phyloP scores from a whole-genome alignment of 1,140 invertebrate species.

The Heliconius eleuchia region DNA sequence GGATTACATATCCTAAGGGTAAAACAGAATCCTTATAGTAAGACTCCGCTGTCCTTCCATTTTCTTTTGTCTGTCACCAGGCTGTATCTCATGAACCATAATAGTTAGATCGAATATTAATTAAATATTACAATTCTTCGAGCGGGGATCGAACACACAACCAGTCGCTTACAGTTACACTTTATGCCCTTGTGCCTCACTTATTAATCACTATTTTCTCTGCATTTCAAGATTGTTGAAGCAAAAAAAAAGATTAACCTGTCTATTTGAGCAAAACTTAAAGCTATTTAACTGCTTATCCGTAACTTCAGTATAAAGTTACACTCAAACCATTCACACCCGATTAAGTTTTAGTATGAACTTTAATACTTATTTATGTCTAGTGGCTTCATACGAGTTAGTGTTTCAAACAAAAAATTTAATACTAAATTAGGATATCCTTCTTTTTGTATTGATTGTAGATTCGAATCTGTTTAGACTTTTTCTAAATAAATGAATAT shows the following conservation, averaged over 20 bases:
- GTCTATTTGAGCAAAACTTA: neutral
- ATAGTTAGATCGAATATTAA: no score
- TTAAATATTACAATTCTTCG: no score
- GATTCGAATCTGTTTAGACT: neutral
- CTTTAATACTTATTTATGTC: constrained; percentile 12
- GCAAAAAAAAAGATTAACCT: neutral
- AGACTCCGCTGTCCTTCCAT: no score
- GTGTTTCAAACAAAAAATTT: neutral
- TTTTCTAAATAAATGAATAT: no score
- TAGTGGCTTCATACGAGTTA: constrained; percentile 5
- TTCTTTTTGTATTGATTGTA: neutral
- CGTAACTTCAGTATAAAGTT: constrained; percentile 10
- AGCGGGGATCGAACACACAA: no score
- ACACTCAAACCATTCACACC: constrained; percentile 2
- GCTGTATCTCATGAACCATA: no score
- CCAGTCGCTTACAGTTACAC: no score
- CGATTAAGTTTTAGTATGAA: constrained; percentile 10
- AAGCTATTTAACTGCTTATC: constrained; percentile 12
- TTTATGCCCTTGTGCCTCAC: no score
- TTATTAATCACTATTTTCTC: neutral
- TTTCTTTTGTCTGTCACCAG: no score
- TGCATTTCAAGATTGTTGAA: neutral
- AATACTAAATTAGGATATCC: neutral
- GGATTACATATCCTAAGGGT: no score
- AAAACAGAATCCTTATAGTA: no score